A percentile compares a stretch with the other conserved stretches of the same genome.
Conservation (phyloP, 2,797 vertebrate species). For the Merluccius polli region DNA sequence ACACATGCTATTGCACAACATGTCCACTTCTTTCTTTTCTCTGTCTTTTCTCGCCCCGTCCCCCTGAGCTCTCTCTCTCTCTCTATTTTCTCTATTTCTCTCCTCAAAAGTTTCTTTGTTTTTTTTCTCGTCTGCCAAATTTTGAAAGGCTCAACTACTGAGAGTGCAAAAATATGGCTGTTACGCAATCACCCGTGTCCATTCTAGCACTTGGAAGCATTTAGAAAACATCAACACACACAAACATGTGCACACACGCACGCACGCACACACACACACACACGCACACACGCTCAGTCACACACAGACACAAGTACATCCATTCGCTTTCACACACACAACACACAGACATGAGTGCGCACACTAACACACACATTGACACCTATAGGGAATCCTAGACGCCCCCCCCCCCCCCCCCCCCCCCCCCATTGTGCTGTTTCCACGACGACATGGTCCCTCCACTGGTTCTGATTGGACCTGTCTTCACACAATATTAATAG, state of each 20-base stretch:
- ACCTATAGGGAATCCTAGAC: no score
- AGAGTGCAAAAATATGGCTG: slow-evolving; percentile 10
- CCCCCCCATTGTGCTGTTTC: slow-evolving; percentile 17
- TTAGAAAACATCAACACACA: slow-evolving; percentile 22
- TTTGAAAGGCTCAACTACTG: slow-evolving; percentile 24
- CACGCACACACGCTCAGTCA: background rate
- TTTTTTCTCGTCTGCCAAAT: background rate
- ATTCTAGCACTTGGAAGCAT: slow-evolving; percentile 11
- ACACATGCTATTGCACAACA: slow-evolving; percentile 8
- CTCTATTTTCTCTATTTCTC: slow-evolving; percentile 18
- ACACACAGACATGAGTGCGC: no score
- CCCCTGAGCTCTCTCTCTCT: background rate
- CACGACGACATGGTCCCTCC: slow-evolving; percentile 45
- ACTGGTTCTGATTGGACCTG: slow-evolving; percentile 55
- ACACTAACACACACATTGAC: no score
- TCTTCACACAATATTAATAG: slow-evolving; percentile 68
- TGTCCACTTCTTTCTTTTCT: background rate
- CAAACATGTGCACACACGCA: background rate
- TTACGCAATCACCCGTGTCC: slow-evolving; percentile 21
- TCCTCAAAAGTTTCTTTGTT: slow-evolving; percentile 18
- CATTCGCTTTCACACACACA: no score
- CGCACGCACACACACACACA: slow-evolving; percentile 10
- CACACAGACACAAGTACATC: background rate
- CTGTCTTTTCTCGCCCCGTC: background rate
- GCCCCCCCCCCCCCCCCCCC: slow-evolving; percentile 8